A percentile compares a stretch with the other conserved stretches of the same genome.
phyloP scores from a whole-genome alignment of 2,113 vertebrate species.

The Notarius lentiginosus region DNA sequence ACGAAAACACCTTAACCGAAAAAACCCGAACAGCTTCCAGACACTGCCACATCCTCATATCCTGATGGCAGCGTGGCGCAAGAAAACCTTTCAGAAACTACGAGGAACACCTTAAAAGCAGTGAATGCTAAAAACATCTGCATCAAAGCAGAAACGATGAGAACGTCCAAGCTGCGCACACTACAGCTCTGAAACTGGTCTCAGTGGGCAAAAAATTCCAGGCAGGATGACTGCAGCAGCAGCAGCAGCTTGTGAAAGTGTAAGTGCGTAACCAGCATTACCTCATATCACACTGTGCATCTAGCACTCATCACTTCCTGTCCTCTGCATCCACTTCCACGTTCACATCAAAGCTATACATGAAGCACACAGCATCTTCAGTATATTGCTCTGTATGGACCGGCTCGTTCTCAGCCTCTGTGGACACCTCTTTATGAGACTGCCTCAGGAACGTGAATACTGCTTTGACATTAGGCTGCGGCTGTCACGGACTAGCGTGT shows the following conservation, averaged over 20 bases:
- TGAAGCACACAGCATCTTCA: conserved; percentile 14
- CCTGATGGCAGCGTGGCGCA: background rate
- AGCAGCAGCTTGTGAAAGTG: conserved; percentile 14
- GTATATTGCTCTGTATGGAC: conserved; percentile 11
- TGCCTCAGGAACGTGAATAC: conserved; percentile 25
- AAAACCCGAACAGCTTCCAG: background rate
- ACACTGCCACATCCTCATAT: conserved; percentile 1
- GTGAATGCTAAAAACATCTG: background rate
- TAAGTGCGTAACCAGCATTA: conserved; percentile 52
- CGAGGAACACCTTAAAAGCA: background rate
- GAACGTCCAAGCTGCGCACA: background rate
- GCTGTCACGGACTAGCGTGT: conserved; percentile 29
- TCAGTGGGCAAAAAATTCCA: conserved; percentile 1
- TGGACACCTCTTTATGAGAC: conserved; percentile 24
- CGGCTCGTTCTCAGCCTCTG: conserved; percentile 1
- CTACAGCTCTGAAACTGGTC: background rate
- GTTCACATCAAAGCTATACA: conserved; percentile 48
- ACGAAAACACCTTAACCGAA: background rate
- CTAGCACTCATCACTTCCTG: conserved; percentile 57
- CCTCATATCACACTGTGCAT: conserved; percentile 55
- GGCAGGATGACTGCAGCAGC: conserved; percentile 3
- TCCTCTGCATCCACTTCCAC: conserved; percentile 28
- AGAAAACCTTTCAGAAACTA: background rate
- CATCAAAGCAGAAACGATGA: background rate
- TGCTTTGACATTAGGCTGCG: conserved; percentile 21